Conservation (phyloP, 2,113 vertebrate genomes). For the Puntigrus tetrazona region DNA sequence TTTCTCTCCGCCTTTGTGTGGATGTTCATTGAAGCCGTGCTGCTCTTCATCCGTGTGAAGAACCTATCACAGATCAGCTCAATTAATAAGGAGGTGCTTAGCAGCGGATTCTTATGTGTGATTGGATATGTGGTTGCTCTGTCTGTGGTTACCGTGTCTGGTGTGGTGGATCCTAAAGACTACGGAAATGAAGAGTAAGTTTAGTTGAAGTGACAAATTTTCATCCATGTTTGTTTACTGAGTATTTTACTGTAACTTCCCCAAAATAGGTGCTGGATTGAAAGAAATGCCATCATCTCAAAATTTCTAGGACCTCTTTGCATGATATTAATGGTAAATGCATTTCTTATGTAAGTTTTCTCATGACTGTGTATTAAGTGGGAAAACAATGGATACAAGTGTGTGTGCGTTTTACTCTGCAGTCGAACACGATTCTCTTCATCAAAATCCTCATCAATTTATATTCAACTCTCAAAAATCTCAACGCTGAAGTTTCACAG, state of each 20-base stretch:
- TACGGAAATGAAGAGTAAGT: background rate
- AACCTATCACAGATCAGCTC: background rate
- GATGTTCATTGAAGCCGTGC: slow-evolving; percentile 76
- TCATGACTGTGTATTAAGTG: no score
- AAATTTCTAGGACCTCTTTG: no score
- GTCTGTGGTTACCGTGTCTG: background rate
- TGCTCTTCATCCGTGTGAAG: slow-evolving; percentile 73
- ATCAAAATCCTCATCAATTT: slow-evolving; percentile 66
- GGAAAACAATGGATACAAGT: no score
- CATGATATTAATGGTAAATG: no score
- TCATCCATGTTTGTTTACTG: background rate
- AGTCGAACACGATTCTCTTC: slow-evolving; percentile 68
- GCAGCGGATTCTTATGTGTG: background rate
- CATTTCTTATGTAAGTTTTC: no score
- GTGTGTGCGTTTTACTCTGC: no score
- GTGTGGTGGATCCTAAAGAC: background rate
- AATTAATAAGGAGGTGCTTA: background rate
- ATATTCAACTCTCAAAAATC: slow-evolving; percentile 61
- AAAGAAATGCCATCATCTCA: no score
- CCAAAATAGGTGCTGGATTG: no score
- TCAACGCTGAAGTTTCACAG: slow-evolving; percentile 66
- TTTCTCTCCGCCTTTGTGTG: slow-evolving; percentile 64
- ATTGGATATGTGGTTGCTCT: background rate
- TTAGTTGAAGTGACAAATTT: background rate
- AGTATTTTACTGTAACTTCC: no score